phyloP scores from a whole-genome alignment of 2,888 invertebrate species.

The Hydraecia micacea region DNA sequence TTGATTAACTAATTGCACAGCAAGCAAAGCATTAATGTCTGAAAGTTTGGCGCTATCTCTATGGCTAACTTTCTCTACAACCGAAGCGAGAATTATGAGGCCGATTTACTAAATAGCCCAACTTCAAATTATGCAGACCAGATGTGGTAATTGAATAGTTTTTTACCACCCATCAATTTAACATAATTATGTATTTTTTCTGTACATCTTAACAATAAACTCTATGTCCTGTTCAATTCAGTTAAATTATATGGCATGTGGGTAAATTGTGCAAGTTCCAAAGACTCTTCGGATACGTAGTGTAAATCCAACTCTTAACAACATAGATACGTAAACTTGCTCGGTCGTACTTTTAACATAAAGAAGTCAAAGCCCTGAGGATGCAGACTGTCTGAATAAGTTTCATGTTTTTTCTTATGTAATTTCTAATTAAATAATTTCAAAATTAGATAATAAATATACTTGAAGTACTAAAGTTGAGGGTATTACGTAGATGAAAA shows the following conservation, averaged over 20 bases:
- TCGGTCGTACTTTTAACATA: constrained; percentile 34
- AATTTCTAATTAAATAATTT: constrained; percentile 29
- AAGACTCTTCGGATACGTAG: constrained; percentile 41
- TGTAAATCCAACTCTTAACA: constrained; percentile 47
- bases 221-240: constrained; percentile 29
- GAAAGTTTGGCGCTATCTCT: constrained; percentile 23
- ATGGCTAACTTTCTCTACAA: constrained; percentile 24
- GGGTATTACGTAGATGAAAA: not conserved
- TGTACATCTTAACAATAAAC: constrained; percentile 4
- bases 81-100: constrained; percentile 9
- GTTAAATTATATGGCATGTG: constrained; percentile 45
- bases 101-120: constrained; percentile 10
- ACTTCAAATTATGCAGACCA: constrained; percentile 32
- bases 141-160: constrained; percentile 30
- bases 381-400: constrained; percentile 36
- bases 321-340: constrained; percentile 29
- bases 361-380: constrained; percentile 50
- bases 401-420: constrained; percentile 24
- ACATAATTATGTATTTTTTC: constrained; percentile 20
- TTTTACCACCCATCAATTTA: constrained; percentile 15
- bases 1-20: constrained; percentile 34
- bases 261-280: constrained; percentile 47
- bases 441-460: constrained; percentile 6
- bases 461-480: constrained; percentile 10
- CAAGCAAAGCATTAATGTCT: constrained; percentile 15